These are phyloP conservation scores for Drosophila pruinosa DNA, from an alignment of 1,140 invertebrate genomes.

Conservation along the genomic window DNA sequence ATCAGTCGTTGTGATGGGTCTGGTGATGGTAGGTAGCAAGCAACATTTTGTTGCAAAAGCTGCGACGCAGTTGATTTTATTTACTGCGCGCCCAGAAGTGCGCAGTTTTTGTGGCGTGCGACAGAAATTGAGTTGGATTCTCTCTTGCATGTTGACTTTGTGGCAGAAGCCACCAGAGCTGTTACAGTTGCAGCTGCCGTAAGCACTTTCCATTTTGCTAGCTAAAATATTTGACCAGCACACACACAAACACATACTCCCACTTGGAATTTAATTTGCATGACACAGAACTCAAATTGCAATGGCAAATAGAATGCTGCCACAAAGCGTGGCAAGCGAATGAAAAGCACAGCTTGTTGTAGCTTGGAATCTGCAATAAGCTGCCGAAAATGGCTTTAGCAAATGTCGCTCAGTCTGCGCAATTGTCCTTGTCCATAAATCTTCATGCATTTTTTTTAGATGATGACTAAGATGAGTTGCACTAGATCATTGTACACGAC, in stretches of 20 bases:
- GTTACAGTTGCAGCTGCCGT: background rate
- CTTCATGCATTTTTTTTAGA: conserved; percentile 21
- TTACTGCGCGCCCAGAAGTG: conserved; percentile 26
- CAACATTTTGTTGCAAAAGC: conserved; percentile 22
- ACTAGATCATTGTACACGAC: background rate
- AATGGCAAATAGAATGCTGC: conserved; percentile 25
- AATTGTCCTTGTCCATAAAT: conserved; percentile 52
- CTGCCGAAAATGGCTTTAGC: conserved; percentile 40
- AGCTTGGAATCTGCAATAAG: conserved; percentile 67
- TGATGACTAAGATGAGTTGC: conserved; percentile 16
- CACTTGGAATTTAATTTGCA: conserved; percentile 52
- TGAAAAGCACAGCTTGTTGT: conserved; percentile 14
- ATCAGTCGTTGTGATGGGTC: background rate
- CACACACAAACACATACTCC: conserved; percentile 7
- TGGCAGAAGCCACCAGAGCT: background rate
- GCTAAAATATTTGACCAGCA: conserved; percentile 38
- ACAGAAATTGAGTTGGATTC: conserved; percentile 9
- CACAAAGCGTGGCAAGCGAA: conserved; percentile 1
- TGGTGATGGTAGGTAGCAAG: background rate
- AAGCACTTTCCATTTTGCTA: conserved; percentile 34
- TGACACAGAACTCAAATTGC: conserved; percentile 27
- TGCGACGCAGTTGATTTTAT: conserved; percentile 53
- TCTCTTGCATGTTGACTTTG: conserved; percentile 19
- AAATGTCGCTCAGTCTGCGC: conserved; percentile 30
- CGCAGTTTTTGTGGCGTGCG: conserved; percentile 41